Conservation (phyloP, 2,888 invertebrate species). For the Cryptocephalus primarius region DNA sequence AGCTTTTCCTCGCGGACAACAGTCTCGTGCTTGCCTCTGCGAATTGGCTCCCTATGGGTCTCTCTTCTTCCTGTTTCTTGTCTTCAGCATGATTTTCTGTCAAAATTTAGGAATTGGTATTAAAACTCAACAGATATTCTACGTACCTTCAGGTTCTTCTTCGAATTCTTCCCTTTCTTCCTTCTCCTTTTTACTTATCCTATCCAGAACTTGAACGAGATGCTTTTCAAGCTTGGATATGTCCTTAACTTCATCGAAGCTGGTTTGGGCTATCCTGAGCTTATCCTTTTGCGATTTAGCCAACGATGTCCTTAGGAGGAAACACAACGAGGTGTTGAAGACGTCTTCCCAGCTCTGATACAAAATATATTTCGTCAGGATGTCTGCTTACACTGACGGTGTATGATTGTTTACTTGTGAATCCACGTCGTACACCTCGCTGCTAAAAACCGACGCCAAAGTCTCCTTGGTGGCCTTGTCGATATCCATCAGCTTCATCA, state of each 20-base stretch:
- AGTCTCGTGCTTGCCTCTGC: constrained; percentile 31
- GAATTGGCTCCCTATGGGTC: constrained; percentile 28
- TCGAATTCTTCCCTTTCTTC: constrained; percentile 3
- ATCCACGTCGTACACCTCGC: constrained; percentile 6
- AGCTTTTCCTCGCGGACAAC: constrained; percentile 28
- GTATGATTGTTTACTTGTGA: constrained; percentile 3
- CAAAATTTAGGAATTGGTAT: no score
- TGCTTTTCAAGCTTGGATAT: constrained; percentile 32
- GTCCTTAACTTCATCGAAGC: constrained; percentile 34
- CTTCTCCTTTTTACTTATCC: constrained; percentile 7
- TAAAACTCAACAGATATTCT: no score
- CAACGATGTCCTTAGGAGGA: constrained; percentile 50
- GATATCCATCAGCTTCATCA: constrained; percentile 26
- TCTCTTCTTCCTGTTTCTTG: constrained; percentile 8
- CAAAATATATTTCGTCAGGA: neutral
- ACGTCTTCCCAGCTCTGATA: constrained; percentile 72
- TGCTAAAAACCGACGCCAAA: no score
- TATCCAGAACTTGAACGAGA: constrained; percentile 31
- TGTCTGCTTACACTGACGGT: neutral
- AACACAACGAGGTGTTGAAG: constrained; percentile 53
- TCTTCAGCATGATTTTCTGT: neutral
- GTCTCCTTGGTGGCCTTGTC: constrained; percentile 19
- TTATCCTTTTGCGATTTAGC: constrained; percentile 55
- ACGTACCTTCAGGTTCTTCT: no score
- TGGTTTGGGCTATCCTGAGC: constrained; percentile 44